These are phyloP conservation scores for Sinotaia quadrata DNA, from an alignment of 2,888 invertebrate genomes.

Conservation along the genomic window DNA sequence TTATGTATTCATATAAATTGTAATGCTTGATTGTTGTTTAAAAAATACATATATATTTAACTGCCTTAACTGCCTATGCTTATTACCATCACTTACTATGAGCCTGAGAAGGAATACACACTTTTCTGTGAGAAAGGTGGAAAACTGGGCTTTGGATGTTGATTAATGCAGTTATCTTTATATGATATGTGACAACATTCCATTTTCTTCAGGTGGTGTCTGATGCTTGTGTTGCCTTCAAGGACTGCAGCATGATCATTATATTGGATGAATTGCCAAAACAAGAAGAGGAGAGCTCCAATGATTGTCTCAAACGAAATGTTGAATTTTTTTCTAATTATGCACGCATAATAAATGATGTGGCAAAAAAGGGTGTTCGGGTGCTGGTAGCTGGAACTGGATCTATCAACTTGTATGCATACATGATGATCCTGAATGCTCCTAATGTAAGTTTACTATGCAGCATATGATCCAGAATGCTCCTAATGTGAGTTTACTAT, in stretches of 20 bases:
- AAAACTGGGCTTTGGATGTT: no score
- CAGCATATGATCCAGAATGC: not conserved
- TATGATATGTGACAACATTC: no score
- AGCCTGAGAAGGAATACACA: no score
- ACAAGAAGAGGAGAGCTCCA: slow-evolving; percentile 45
- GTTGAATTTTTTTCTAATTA: slow-evolving; percentile 54
- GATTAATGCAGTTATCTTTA: no score
- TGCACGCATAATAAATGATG: slow-evolving; percentile 58
- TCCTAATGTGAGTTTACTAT: not conserved
- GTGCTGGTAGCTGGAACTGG: slow-evolving; percentile 65
- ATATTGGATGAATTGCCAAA: slow-evolving; percentile 55
- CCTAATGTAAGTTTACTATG: slow-evolving; percentile 38
- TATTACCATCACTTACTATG: no score
- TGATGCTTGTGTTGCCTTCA: slow-evolving; percentile 51
- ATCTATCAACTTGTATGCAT: slow-evolving; percentile 66
- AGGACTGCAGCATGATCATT: slow-evolving; percentile 59
- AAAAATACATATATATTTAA: no score
- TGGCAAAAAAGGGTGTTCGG: slow-evolving; percentile 47
- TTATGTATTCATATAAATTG: no score
- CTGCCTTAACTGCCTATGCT: no score
- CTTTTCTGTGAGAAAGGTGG: no score
- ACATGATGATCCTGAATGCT: slow-evolving; percentile 63
- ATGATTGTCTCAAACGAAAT: slow-evolving; percentile 59
- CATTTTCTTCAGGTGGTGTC: not conserved
- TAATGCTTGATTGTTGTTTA: no score